These are phyloP conservation scores for Pollimyrus isidori DNA, from an alignment of 2,113 vertebrate species.

Conservation along the genomic window DNA sequence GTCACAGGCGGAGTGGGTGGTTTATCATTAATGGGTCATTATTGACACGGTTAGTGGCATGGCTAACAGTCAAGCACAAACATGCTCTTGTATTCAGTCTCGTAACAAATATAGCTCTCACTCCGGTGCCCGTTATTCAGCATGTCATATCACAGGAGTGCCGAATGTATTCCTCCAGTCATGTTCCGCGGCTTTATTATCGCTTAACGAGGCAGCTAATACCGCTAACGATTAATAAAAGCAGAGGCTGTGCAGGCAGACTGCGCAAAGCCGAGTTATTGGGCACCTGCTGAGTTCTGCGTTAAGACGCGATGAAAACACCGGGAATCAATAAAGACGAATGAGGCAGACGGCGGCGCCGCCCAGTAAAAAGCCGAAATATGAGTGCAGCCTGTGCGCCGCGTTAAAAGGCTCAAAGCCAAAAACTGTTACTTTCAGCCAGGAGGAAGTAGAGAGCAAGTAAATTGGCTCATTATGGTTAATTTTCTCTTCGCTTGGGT, in stretches of 20 bases:
- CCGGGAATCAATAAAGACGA: not conserved
- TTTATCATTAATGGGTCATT: slow-evolving; percentile 26
- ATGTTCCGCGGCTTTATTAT: not conserved
- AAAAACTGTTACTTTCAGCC: not conserved
- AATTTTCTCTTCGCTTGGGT: slow-evolving; percentile 6
- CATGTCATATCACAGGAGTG: not conserved
- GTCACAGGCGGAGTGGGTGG: not conserved
- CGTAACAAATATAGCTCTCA: slow-evolving; percentile 12
- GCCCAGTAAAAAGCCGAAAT: not conserved
- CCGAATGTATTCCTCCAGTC: not conserved
- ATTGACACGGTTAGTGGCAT: slow-evolving; percentile 19
- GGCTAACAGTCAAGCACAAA: slow-evolving; percentile 24
- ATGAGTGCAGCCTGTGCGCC: not conserved
- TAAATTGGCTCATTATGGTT: not conserved
- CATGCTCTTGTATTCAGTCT: slow-evolving; percentile 29
- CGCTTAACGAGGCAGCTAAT: not conserved
- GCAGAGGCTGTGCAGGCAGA: not conserved
- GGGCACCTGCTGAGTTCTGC: not conserved
- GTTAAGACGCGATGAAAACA: not conserved
- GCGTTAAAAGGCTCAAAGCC: not conserved
- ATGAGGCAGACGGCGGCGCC: not conserved
- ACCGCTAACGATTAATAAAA: not conserved
- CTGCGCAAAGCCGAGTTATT: not conserved
- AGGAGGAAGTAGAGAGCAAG: not conserved
- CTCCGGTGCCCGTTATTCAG: not conserved